Evolutionary conservation across 2,797 vertebrate species (phyloP).

Genomic region (Poliocrania exsul): DNA sequence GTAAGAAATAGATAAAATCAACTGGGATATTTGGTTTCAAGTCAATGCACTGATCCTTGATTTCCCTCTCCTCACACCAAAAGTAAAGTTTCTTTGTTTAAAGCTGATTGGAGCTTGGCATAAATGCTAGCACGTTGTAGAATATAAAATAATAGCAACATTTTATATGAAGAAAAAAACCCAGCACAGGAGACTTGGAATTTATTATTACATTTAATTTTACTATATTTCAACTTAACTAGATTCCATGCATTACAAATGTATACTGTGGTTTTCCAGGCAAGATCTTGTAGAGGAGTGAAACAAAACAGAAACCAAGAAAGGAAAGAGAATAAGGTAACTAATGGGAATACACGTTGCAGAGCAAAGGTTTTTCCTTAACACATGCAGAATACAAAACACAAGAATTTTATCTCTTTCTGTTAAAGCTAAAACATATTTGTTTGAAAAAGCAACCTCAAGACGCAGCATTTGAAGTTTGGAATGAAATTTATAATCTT

Average conservation of each 20-base stretch:
- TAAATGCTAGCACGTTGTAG: not conserved
- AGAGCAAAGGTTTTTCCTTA: not conserved
- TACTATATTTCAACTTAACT: not conserved
- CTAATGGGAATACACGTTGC: not conserved
- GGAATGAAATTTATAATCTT: not conserved
- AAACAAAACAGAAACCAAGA: not conserved
- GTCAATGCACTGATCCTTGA: not conserved
- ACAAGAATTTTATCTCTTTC: not conserved
- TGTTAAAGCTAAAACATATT: not conserved
- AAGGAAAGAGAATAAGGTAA: not conserved
- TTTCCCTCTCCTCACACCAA: not conserved
- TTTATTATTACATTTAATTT: not conserved
- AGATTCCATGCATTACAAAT: not conserved
- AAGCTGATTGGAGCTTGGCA: not conserved
- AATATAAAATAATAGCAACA: not conserved
- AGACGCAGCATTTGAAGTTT: not conserved
- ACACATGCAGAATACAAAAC: not conserved
- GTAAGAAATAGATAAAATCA: not conserved
- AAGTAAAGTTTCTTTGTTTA: not conserved
- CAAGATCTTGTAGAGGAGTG: not conserved
- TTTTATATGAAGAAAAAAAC: not conserved
- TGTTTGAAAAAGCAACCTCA: not conserved
- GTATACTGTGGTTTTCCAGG: not conserved
- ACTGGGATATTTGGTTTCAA: not conserved
- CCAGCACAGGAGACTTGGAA: not conserved